Conservation (phyloP, 2,113 vertebrate genomes). For the Sigmodon hispidus region DNA sequence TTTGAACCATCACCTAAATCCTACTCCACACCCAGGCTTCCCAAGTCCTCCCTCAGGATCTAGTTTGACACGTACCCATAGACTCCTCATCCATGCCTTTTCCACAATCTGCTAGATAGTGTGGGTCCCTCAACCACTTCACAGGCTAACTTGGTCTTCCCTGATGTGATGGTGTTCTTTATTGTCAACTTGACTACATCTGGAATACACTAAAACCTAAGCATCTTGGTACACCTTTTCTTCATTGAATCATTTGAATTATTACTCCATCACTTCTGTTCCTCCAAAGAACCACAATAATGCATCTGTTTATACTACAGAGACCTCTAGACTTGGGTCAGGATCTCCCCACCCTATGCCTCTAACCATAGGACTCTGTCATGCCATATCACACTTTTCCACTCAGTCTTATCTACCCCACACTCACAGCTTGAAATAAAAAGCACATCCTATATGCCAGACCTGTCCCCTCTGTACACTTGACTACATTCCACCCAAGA, state of each 20-base stretch:
- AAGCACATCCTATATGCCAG: neutral
- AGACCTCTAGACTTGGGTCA: neutral
- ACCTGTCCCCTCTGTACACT: neutral
- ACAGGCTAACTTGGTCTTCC: too few species aligned
- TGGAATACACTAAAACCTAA: neutral
- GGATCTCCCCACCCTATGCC: neutral
- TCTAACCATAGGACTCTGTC: neutral
- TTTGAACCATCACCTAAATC: neutral
- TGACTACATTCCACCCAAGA: neutral
- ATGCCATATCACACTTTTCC: neutral
- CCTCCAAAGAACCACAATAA: neutral
- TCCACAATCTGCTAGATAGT: too few species aligned
- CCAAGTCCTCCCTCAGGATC: neutral
- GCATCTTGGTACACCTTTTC: neutral
- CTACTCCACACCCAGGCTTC: neutral
- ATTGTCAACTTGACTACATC: neutral
- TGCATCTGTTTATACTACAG: neutral
- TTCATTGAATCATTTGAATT: neutral
- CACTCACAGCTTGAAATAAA: neutral
- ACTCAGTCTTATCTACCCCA: neutral
- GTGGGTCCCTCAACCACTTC: neutral
- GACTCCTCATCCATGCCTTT: neutral
- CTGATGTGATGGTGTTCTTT: neutral
- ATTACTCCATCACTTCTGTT: neutral
- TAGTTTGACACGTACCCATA: too few species aligned